Conservation (phyloP, 64 coral and sea anemone genomes). For the Dendrophyllia cribrosa region DNA sequence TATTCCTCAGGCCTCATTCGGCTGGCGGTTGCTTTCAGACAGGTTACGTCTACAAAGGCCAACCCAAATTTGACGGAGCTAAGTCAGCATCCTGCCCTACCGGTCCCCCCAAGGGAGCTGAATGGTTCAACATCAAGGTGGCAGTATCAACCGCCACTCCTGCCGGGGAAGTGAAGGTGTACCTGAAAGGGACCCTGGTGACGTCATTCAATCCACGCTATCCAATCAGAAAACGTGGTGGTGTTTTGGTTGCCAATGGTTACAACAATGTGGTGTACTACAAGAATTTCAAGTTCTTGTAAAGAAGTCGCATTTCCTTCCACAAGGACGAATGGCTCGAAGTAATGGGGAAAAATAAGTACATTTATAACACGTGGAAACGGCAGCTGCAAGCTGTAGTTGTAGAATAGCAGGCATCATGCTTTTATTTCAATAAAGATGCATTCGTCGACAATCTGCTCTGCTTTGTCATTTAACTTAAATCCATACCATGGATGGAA, state of each 20-base stretch:
- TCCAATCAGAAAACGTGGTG: conserved; percentile 38
- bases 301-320: background rate
- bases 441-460: too few relatives aligned
- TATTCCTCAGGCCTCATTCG: conserved; percentile 41
- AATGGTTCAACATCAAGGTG: conserved; percentile 65
- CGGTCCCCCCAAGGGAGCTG: conserved; percentile 62
- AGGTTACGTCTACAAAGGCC: conserved; percentile 48
- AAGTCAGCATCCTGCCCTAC: conserved; percentile 18
- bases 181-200: conserved; percentile 7
- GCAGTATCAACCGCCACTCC: conserved; percentile 9
- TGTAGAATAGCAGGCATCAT: too few relatives aligned
- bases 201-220: conserved; percentile 48
- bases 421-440: too few relatives aligned
- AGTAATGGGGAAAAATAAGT: background rate
- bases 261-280: conserved; percentile 51
- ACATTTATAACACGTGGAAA: background rate
- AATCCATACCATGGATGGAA: too few relatives aligned
- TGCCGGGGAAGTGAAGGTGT: conserved; percentile 28
- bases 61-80: conserved; percentile 47
- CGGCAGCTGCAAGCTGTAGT: background rate
- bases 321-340: background rate
- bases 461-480: too few relatives aligned
- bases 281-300: conserved; percentile 43
- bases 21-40: conserved; percentile 52
- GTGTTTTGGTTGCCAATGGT: conserved; percentile 62